Evolutionary conservation across 2,797 vertebrate genomes (phyloP), one percentile per base, ranked within the genome.

Genomic region (Clamator glandarius): DNA sequence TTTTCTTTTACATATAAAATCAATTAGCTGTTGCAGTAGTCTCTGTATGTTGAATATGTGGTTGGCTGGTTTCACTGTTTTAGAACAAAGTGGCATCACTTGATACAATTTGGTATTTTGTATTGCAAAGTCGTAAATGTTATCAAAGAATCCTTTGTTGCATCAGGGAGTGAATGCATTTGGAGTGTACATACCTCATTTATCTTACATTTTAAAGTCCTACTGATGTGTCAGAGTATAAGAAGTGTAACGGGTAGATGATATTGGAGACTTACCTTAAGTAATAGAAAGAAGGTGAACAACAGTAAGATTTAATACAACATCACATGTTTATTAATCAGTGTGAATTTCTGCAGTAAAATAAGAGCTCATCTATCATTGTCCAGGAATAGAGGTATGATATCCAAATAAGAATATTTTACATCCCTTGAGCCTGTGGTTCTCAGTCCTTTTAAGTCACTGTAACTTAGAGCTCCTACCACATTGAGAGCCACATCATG

Each of bases 1-100:
- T 89, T 87, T 92, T 83, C 13, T 89, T 90, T 80, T 64, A 41
- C 7, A 21, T 79, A n/a, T 44, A 74, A 87, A 83, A 85, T 78
- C 62, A 85, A 73, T 55, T 58, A 67, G 42, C 11, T 78, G 23
- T 80, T 78, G 8, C 35, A 73, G 16, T 87, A 78, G 12, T 74
- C 48, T 80, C 36, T 75, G 7, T 80, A 35, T 58, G 42, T 62
- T 54, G 73, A 85, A 86, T 90, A 76, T 77, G 28, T 84, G 63
- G 19, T 89, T 80, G 23, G 2, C 28, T 85, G 9, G 24, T 79
- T 87, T 90, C 24, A 35, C 18, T 81, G 28, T 31, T 85, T 77
- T 41, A 68, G 36, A 77, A 24, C 29, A 68, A 88, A 58, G 11
- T 77, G 41, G 16, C 13, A 46, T 86, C n/a, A 54, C 75, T 74